Conservation (phyloP, 2,797 vertebrate species). For the Melanotaenia boesemani region DNA sequence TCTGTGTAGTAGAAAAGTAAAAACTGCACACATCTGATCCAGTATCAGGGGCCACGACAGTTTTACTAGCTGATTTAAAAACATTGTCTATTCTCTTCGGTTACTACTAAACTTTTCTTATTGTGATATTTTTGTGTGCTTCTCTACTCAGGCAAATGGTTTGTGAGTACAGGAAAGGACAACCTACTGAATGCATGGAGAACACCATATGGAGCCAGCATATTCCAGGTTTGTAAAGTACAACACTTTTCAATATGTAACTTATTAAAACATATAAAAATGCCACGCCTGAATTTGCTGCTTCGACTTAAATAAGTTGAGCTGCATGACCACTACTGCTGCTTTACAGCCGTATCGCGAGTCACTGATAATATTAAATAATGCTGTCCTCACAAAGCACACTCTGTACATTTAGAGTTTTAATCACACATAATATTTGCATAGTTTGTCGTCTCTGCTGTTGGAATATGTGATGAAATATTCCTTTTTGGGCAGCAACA, state of each 20-base stretch:
- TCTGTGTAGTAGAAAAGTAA: neutral
- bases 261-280: neutral
- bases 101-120: conserved; percentile 12
- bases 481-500: conserved; percentile 12
- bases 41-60: neutral
- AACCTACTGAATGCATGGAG: conserved; percentile 89
- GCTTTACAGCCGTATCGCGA: conserved; percentile 1
- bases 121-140: conserved; percentile 21
- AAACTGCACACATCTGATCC: neutral
- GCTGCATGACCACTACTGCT: neutral
- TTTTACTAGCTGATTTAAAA: neutral
- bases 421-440: neutral
- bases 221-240: conserved; percentile 84
- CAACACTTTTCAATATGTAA: neutral
- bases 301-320: neutral
- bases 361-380: neutral
- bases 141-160: conserved; percentile 86
- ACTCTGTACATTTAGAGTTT: conserved; percentile 1
- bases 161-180: conserved; percentile 89
- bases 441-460: neutral
- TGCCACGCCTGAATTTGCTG: neutral
- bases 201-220: conserved; percentile 89
- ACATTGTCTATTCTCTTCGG: neutral
- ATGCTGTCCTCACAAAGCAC: neutral
- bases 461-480: conserved; percentile 3